These are phyloP conservation scores for Melanostigma gelatinosum DNA, from an alignment of 2,113 vertebrate species.

Conservation along the genomic window DNA sequence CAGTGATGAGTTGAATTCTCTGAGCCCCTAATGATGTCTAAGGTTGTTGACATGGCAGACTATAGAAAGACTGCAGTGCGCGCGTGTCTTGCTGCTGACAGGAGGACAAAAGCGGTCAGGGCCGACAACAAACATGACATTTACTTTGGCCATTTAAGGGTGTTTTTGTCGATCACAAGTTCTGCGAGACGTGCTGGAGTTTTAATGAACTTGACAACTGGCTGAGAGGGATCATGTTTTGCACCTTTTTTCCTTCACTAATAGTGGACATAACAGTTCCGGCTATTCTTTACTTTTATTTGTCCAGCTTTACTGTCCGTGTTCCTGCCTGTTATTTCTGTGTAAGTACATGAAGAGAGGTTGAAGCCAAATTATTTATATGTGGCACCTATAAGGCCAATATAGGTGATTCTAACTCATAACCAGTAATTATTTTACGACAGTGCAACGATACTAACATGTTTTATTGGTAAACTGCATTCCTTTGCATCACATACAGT, in stretches of 20 bases:
- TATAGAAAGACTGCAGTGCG: background rate
- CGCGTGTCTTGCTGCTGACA: constrained; percentile 20
- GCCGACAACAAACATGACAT: constrained; percentile 37
- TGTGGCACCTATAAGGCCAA: background rate
- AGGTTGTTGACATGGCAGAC: constrained; percentile 27
- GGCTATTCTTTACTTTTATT: background rate
- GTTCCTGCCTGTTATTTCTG: background rate
- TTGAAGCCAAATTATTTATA: background rate
- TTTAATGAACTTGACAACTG: constrained; percentile 17
- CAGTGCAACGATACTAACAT: background rate
- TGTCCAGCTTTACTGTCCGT: background rate
- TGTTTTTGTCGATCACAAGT: constrained; percentile 13
- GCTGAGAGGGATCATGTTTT: background rate
- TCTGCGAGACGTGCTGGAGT: background rate
- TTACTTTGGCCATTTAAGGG: constrained; percentile 27
- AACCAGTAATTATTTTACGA: background rate
- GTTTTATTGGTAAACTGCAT: background rate
- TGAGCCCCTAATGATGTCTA: constrained; percentile 24
- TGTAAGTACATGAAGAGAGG: background rate
- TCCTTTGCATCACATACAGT: background rate
- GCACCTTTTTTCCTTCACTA: background rate
- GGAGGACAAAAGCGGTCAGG: constrained; percentile 23
- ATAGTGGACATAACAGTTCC: background rate
- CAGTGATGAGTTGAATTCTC: constrained; percentile 10
- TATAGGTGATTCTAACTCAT: background rate